Conservation (phyloP, 2,888 invertebrate genomes). For the Brachylomia viminalis region DNA sequence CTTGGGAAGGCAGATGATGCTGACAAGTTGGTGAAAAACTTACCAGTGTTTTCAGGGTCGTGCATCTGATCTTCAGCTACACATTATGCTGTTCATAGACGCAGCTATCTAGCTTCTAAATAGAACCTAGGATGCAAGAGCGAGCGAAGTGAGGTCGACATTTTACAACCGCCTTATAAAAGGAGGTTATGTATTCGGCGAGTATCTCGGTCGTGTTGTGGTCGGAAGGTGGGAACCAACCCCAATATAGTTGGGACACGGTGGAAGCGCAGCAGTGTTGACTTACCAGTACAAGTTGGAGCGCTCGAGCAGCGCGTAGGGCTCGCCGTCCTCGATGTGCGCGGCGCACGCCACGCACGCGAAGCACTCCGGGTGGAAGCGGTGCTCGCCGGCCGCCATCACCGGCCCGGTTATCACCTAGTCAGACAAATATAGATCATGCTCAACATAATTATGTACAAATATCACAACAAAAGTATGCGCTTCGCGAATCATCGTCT, state of each 20-base stretch:
- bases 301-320: conserved; percentile 97
- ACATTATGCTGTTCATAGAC: not conserved
- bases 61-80: too few relatives aligned
- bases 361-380: conserved; percentile 99
- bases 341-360: conserved; percentile 95
- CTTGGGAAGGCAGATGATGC: not conserved
- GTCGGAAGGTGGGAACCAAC: not conserved
- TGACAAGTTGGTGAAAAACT: not conserved
- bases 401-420: conserved; percentile 94
- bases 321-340: conserved; percentile 97
- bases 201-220: not conserved
- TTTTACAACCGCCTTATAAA: not conserved
- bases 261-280: not conserved
- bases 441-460: not conserved
- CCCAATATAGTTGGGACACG: not conserved
- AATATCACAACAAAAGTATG: not conserved
- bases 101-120: not conserved
- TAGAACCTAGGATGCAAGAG: not conserved
- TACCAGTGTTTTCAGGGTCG: not conserved
- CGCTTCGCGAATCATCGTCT: not conserved
- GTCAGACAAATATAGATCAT: not conserved
- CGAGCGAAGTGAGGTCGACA: not conserved
- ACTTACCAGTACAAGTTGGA: conserved; percentile 95
- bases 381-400: conserved; percentile 98
- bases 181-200: not conserved